phyloP scores from a whole-genome alignment of 2,888 invertebrate species.

The Phania funesta region DNA sequence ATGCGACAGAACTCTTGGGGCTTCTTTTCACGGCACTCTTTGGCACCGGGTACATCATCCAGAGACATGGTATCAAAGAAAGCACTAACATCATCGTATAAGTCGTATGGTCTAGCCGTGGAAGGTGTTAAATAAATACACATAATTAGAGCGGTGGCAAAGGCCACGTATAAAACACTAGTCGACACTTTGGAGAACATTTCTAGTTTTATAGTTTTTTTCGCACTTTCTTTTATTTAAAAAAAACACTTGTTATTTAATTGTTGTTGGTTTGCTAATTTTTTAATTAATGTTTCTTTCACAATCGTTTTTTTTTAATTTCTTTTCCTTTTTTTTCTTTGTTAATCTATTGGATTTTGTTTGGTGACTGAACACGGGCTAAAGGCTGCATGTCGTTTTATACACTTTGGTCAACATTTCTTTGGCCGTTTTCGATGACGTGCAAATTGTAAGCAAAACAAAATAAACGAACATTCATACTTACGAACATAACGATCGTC shows the following conservation, averaged over 20 bases:
- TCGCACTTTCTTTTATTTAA: constrained; percentile 15
- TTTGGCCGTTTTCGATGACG: constrained; percentile 53
- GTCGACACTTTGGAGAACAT: constrained; percentile 58
- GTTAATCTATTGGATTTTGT: constrained; percentile 51
- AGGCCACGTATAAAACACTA: constrained; percentile 15
- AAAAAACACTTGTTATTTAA: neutral
- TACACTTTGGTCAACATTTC: constrained; percentile 56
- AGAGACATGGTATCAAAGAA: constrained; percentile 78
- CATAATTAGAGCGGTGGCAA: constrained; percentile 11
- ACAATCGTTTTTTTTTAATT: neutral
- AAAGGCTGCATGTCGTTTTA: constrained; percentile 58
- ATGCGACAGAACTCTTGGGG: constrained; percentile 78
- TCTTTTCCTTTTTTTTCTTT: constrained; percentile 25
- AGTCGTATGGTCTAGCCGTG: constrained; percentile 74
- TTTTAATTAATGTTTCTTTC: neutral
- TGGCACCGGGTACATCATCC: constrained; percentile 76
- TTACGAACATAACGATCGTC: constrained; percentile 20
- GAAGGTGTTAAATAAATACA: constrained; percentile 5
- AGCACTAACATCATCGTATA: constrained; percentile 79
- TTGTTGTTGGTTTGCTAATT: neutral
- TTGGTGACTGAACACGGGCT: constrained; percentile 59
- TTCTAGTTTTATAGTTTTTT: constrained; percentile 19
- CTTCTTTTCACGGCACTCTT: constrained; percentile 70
- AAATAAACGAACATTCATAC: constrained; percentile 15
- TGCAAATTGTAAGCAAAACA: constrained; percentile 55